Evolutionary conservation across 2,888 invertebrate genomes (phyloP).

Genomic region (Limenitis camilla): DNA sequence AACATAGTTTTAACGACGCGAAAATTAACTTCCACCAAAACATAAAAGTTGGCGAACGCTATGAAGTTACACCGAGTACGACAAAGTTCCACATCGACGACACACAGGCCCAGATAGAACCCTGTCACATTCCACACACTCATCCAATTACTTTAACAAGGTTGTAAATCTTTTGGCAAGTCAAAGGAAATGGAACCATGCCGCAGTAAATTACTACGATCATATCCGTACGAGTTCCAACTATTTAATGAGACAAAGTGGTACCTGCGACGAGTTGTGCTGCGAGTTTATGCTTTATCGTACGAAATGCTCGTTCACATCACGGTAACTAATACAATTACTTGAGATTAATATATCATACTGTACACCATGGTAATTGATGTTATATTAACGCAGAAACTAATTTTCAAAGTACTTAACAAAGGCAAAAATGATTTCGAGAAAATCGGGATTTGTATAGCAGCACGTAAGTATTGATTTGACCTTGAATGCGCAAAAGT

Average conservation of each 20-base stretch:
- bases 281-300: slow-evolving; percentile 14
- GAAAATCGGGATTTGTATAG: too few species aligned
- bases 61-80: slow-evolving; percentile 13
- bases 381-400: too few species aligned
- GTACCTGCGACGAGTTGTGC: slow-evolving; percentile 15
- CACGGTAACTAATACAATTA: not conserved
- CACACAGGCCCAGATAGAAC: slow-evolving; percentile 27
- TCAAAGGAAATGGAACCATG: slow-evolving; percentile 30
- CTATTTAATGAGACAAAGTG: slow-evolving; percentile 26
- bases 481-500: too few species aligned
- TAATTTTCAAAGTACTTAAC: too few species aligned
- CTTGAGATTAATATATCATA: too few species aligned
- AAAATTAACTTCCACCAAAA: slow-evolving; percentile 15
- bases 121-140: slow-evolving; percentile 24
- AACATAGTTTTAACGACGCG: slow-evolving; percentile 7
- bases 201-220: slow-evolving; percentile 24
- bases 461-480: too few species aligned
- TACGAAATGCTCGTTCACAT: slow-evolving; percentile 2
- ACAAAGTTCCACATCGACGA: slow-evolving; percentile 34
- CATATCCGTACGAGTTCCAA: slow-evolving; percentile 19
- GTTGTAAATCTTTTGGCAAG: slow-evolving; percentile 29
- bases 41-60: slow-evolving; percentile 13
- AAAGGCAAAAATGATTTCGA: too few species aligned
- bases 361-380: too few species aligned
- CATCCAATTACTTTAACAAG: slow-evolving; percentile 31